phyloP scores from a whole-genome alignment of 2,113 vertebrate genomes.

The Nothocercus julius region DNA sequence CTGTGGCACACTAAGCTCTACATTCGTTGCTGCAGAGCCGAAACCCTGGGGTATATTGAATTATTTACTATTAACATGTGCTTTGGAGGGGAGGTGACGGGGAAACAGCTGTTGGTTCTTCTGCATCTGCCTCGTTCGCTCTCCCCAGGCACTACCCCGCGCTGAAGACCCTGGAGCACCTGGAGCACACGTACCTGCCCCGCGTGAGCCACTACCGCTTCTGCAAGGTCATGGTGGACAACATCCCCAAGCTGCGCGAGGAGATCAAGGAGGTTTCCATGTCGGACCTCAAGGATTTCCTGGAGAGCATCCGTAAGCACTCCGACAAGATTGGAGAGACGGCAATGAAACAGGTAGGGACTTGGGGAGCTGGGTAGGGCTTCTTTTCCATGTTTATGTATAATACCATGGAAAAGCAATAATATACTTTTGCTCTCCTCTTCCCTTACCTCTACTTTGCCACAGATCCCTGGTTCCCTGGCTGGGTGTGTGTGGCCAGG shows the following conservation, averaged over 20 bases:
- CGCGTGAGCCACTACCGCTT: conserved; percentile 93
- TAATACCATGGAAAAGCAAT: accelerated
- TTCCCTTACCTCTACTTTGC: neutral
- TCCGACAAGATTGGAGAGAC: conserved; percentile 96
- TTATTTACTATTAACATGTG: neutral
- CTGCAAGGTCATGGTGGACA: conserved; percentile 94
- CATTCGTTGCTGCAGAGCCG: neutral
- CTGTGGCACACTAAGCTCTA: neutral
- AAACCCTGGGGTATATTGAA: neutral
- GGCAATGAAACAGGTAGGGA: conserved; percentile 92
- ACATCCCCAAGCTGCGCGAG: conserved; percentile 87
- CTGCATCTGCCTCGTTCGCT: neutral
- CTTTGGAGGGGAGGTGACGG: conserved; percentile 46
- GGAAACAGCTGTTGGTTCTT: conserved; percentile 24
- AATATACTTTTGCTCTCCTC: accelerated
- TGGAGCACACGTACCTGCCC: conserved; percentile 91
- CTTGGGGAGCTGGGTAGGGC: neutral
- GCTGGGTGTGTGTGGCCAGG: accelerated
- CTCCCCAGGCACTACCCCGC: conserved; percentile 92
- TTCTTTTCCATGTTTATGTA: neutral
- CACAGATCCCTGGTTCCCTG: accelerated
- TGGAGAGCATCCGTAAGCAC: conserved; percentile 98
- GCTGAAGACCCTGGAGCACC: conserved; percentile 91
- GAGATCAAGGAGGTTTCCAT: conserved; percentile 95
- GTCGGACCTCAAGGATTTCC: conserved; percentile 95